These are phyloP conservation scores for Drosophila differens DNA, from an alignment of 2,888 invertebrate species.

Conservation along the genomic window DNA sequence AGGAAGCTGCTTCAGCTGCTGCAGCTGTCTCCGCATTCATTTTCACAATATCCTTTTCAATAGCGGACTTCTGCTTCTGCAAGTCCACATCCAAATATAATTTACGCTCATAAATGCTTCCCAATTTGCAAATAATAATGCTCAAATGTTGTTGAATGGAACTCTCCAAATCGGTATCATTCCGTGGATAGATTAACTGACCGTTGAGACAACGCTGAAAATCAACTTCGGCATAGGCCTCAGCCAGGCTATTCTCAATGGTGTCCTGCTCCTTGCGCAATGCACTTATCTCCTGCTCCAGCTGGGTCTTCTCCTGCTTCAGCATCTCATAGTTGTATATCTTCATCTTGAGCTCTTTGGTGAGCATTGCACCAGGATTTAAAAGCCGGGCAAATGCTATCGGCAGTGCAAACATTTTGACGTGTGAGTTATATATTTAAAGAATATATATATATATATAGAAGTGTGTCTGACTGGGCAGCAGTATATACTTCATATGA, in stretches of 20 bases:
- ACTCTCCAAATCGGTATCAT: constrained; percentile 37
- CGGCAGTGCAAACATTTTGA: constrained; percentile 37
- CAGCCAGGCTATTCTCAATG: constrained; percentile 59
- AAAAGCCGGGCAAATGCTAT: constrained; percentile 50
- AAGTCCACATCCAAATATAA: constrained; percentile 56
- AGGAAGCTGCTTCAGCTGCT: constrained; percentile 17
- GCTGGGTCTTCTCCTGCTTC: constrained; percentile 25
- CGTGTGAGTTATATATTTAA: neutral
- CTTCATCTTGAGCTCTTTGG: constrained; percentile 52
- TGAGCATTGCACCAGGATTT: constrained; percentile 59
- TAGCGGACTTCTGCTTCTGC: constrained; percentile 50
- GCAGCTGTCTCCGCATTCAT: constrained; percentile 51
- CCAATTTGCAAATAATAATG: constrained; percentile 46
- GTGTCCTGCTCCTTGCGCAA: constrained; percentile 56
- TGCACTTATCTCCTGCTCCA: constrained; percentile 44
- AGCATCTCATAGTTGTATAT: constrained; percentile 49
- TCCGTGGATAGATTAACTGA: neutral
- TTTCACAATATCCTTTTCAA: constrained; percentile 55
- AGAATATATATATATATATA: neutral
- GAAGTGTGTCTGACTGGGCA: constrained; percentile 23
- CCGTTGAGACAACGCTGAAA: constrained; percentile 51
- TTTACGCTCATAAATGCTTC: constrained; percentile 43
- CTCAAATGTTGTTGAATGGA: constrained; percentile 48
- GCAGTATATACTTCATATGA: constrained; percentile 21
- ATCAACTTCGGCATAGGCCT: constrained; percentile 63